These are phyloP conservation scores for Apodemia mormo DNA, from an alignment of 2,888 invertebrate genomes.

Conservation along the genomic window DNA sequence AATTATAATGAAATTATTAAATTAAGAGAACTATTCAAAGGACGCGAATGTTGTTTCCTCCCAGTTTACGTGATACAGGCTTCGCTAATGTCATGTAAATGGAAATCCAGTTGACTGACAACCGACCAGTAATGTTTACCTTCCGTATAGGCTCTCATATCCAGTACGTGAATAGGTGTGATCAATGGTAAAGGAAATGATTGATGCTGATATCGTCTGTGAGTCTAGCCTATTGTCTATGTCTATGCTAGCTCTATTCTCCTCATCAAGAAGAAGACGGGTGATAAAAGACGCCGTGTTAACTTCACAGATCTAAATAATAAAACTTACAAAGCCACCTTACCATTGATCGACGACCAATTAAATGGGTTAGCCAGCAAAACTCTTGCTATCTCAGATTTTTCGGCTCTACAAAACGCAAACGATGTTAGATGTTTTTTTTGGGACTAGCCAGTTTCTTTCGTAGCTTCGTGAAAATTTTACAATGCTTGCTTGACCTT, in stretches of 20 bases:
- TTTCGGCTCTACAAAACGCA: slow-evolving; percentile 37
- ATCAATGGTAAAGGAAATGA: slow-evolving; percentile 20
- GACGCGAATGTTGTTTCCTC: not conserved
- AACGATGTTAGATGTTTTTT: slow-evolving; percentile 43
- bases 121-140: slow-evolving; percentile 4
- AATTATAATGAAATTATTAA: not conserved
- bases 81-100: not conserved
- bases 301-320: slow-evolving; percentile 8
- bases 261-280: slow-evolving; percentile 35
- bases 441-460: slow-evolving; percentile 38
- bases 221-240: slow-evolving; percentile 6
- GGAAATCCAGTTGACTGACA: not conserved
- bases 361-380: slow-evolving; percentile 33
- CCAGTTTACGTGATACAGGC: not conserved
- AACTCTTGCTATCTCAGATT: slow-evolving; percentile 34
- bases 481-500: slow-evolving; percentile 26
- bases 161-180: slow-evolving; percentile 12
- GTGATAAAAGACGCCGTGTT: slow-evolving; percentile 13
- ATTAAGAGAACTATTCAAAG: not conserved
- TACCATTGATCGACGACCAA: slow-evolving; percentile 17
- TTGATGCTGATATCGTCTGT: slow-evolving; percentile 20
- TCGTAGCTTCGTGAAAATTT: slow-evolving; percentile 39
- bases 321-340: not conserved
- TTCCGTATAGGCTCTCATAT: slow-evolving; percentile 7
- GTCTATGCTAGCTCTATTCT: slow-evolving; percentile 31